A percentile compares a stretch with the other conserved stretches of the same genome.
phyloP scores from a whole-genome alignment of 2,797 vertebrate species.

The Poecilia wingei region DNA sequence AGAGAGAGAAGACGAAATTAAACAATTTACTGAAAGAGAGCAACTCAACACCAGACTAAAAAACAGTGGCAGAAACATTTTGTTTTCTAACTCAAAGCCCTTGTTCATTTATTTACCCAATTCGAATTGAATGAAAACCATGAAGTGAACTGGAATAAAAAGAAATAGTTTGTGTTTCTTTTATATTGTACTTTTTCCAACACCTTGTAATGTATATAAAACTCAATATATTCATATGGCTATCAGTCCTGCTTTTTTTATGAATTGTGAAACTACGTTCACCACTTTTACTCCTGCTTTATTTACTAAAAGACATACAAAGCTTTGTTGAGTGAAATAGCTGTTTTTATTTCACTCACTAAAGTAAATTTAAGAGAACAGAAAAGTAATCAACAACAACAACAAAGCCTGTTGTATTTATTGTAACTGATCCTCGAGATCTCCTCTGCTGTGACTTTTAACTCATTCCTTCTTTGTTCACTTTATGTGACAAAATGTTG shows the following conservation, averaged over 20 bases:
- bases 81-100: background rate
- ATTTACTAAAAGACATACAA: background rate
- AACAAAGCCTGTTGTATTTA: background rate
- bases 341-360: background rate
- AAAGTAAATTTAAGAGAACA: background rate
- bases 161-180: background rate
- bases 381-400: background rate
- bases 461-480: background rate
- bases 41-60: background rate
- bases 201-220: background rate
- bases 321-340: background rate
- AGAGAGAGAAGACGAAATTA: background rate
- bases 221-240: background rate
- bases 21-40: conserved; percentile 8
- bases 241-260: background rate
- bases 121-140: background rate
- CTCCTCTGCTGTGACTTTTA: background rate
- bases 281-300: background rate
- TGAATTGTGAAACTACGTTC: background rate
- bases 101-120: background rate
- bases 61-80: background rate
- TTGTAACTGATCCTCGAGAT: background rate
- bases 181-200: background rate
- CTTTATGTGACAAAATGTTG: background rate
- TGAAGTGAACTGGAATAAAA: background rate